Evolutionary conservation across 1,140 invertebrate genomes (phyloP), one percentile per base, ranked within the genome.

Genomic region (Lamellibrachia luymesi): DNA sequence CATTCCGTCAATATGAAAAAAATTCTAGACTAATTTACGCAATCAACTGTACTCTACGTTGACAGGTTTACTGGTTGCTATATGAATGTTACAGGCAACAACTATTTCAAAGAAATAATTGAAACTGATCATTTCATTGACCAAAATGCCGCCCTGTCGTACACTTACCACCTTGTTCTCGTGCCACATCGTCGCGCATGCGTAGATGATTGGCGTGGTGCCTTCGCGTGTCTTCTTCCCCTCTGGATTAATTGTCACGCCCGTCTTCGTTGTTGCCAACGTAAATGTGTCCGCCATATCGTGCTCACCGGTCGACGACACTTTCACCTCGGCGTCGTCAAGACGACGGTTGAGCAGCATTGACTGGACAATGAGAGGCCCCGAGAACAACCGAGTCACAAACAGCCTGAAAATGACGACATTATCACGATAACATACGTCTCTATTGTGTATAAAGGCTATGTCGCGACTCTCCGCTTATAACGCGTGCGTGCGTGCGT

Each of bases 301-400:
- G 13, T 50, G 90, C 22, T 91, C 8, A 51, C 64, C 64, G 2
- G 64, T 93, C 93, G 92, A 92, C 93, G 94, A 95, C 94, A 52
- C 90, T n/a, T 56, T 25, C n/a, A 90, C 51, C n/a, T 93, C 89
- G 22, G 99, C 98, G 96, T 99, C 99, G 95, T 99, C 98, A 93
- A 98, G 97, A 94, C 98, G 97, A 94, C 99, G 96, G 96, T 99
- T 99, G 51, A 99, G 96, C 17, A 98, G 98, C 96, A 99, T 97
- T 2, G 98, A 99, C 96, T 99, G 99, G 96, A 99, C 99, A 93
- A 99, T 98, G 13, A 99, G 96, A 7, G 99, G 96, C 0, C 98
- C 98, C 95, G 98, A 98, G 96, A 99, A 99, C 98, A 99, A 98
- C 0, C 99, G 99, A 27, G 98, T 97, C 0, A 99, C 98, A 95